A percentile compares a stretch with the other conserved stretches of the same genome.
phyloP scores from a whole-genome alignment of 2,888 invertebrate species.

The Netelia virgata region DNA sequence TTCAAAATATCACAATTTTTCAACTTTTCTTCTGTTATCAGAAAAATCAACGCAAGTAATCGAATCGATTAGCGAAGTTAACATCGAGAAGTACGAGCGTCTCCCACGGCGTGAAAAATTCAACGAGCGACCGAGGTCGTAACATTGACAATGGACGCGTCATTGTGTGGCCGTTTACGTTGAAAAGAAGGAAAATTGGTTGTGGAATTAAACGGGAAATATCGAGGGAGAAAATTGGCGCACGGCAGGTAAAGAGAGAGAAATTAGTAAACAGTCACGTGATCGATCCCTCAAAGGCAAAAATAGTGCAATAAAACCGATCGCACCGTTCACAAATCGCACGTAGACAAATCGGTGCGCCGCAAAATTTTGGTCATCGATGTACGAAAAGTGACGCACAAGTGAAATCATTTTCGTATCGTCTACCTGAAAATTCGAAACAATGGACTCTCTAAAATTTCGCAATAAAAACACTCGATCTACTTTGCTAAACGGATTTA shows the following conservation, averaged over 20 bases:
- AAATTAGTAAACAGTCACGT: not conserved
- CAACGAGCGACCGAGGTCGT: constrained; percentile 24
- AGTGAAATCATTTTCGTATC: constrained; percentile 3
- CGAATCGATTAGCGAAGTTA: constrained; percentile 4
- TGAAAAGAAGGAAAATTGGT: constrained; percentile 34
- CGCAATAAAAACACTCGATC: constrained; percentile 1
- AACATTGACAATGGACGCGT: constrained; percentile 33
- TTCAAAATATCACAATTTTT: not conserved
- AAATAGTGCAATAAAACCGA: constrained; percentile 54
- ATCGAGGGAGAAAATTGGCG: constrained; percentile 44
- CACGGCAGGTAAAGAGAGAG: constrained; percentile 53
- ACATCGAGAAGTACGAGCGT: not conserved
- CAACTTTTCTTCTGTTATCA: not conserved
- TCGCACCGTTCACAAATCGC: constrained; percentile 1
- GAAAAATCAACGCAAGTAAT: not conserved
- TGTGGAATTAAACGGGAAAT: constrained; percentile 40
- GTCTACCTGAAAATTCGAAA: not conserved
- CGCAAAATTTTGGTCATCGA: constrained; percentile 1
- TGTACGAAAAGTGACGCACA: not conserved
- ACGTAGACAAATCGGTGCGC: not conserved
- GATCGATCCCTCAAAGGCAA: not conserved
- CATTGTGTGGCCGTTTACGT: constrained; percentile 31
- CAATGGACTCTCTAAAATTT: not conserved
- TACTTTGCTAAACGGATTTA: not conserved
- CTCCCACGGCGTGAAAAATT: not conserved